A percentile compares a stretch with the other conserved stretches of the same genome.
Evolutionary conservation across 2,888 invertebrate genomes (phyloP).

Genomic region (Seira sanloemensis): DNA sequence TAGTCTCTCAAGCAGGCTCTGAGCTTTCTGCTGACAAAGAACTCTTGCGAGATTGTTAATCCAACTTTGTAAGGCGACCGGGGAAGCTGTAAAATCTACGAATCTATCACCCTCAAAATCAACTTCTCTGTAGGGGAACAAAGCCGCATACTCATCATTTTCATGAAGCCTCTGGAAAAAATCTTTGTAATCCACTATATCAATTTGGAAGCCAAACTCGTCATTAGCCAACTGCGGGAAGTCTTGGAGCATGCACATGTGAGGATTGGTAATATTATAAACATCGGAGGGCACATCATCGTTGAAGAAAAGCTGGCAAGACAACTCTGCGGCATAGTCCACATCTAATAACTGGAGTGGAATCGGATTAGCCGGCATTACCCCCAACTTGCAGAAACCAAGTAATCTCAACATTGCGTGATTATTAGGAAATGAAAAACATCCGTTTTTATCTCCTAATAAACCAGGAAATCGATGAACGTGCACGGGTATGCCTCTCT

Average conservation of each 20-base stretch:
- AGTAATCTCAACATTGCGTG: slow-evolving; percentile 60
- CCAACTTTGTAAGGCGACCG: slow-evolving; percentile 44
- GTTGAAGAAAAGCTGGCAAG: slow-evolving; percentile 58
- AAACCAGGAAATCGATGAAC: slow-evolving; percentile 61
- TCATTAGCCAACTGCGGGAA: slow-evolving; percentile 23
- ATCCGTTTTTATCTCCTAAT: slow-evolving; percentile 63
- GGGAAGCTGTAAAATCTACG: slow-evolving; percentile 50
- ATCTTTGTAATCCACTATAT: slow-evolving; percentile 51
- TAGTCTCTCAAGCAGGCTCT: slow-evolving; percentile 11
- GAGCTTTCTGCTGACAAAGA: slow-evolving; percentile 47
- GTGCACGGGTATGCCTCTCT: slow-evolving; percentile 63
- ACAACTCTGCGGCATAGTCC: slow-evolving; percentile 57
- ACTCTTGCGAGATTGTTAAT: slow-evolving; percentile 46
- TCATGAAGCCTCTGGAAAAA: slow-evolving; percentile 34
- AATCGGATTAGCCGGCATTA: slow-evolving; percentile 59
- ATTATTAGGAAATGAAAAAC: slow-evolving; percentile 59
- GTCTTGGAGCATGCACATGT: slow-evolving; percentile 43
- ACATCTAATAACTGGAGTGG: slow-evolving; percentile 55
- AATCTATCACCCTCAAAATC: slow-evolving; percentile 56
- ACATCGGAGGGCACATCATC: slow-evolving; percentile 54
- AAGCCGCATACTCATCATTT: slow-evolving; percentile 53
- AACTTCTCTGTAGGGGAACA: slow-evolving; percentile 53
- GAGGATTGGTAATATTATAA: slow-evolving; percentile 67
- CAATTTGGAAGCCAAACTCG: slow-evolving; percentile 51
- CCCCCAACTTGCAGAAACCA: slow-evolving; percentile 60